Base-by-base conservation (phyloP, 2,888 invertebrate genomes). In the Watsonalla binaria region DNA sequence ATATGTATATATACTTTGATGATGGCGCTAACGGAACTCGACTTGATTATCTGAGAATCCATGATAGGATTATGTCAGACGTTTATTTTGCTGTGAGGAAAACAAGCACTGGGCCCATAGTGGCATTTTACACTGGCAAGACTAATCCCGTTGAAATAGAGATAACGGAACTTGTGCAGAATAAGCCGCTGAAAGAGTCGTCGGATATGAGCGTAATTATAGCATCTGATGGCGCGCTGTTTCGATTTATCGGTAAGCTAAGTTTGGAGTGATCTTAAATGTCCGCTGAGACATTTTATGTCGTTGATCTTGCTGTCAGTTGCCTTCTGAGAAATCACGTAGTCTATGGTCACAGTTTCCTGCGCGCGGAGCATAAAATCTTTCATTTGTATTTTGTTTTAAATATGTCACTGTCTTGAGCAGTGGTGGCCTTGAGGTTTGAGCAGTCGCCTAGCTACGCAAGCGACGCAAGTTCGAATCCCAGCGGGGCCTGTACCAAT, bases 41-140 rank as follows among this genome's bases (percentile, higher is more conserved):
- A 0, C 24, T 64, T 0, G 59, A 70, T 0, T 52, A 59, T 0
- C 55, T 88, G 14, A 67, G 78, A 8, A 66, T 76, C 0, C 88
- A 88, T 46, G 89, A 87, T 56, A 6, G 51, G 2, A 63, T 84
- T 0, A 84, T 88, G 33, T 63, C 60, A 1, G 78, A 84, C 6
- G 72, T 83, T 0, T 75, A 76, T 47, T 58, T 57, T 0, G 65
- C 65, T 0, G 63, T 80, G 0, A 65, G 66, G 0, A 60, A 70
- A 42, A 15, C 68, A 5, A 70, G 72, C 5, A 14, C 57, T 0
- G 81, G 79, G 0, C 74, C 81, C 0, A 55, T 86, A 0, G 13
- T 86, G 0, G 83, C 73, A 0, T 82, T 82, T 59, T 88, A 88
- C 53, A 86, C 87, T 0, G 88, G 87, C 0, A 86, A 75, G 53